A percentile compares a stretch with the other conserved stretches of the same genome.
These are phyloP conservation scores for Tupaia tana DNA, from an alignment of 2,113 vertebrate species.

Conservation along the genomic window DNA sequence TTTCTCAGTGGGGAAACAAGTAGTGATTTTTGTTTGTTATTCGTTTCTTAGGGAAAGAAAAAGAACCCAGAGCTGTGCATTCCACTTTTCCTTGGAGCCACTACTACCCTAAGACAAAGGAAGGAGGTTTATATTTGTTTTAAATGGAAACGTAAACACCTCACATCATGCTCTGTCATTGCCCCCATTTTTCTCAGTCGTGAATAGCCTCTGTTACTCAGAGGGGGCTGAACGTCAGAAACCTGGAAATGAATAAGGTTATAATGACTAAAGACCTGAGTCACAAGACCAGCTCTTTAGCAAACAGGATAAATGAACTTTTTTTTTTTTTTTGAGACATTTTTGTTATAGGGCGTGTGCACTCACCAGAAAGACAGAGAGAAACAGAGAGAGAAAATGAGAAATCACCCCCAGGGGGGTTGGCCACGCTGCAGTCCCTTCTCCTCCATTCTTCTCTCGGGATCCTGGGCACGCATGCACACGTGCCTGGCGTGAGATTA, in stretches of 20 bases:
- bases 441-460: no score
- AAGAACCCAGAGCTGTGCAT: neutral
- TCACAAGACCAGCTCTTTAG: neutral
- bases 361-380: no score
- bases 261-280: neutral
- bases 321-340: no score
- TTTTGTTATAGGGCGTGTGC: no score
- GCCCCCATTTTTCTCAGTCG: neutral
- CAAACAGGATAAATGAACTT: neutral
- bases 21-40: neutral
- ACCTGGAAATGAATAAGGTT: neutral
- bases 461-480: no score
- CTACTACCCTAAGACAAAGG: neutral
- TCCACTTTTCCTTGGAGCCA: neutral
- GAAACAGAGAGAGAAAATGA: no score
- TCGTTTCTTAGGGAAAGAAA: neutral
- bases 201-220: neutral
- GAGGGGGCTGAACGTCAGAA: neutral
- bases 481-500: no score
- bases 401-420: no score
- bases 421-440: no score
- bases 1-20: neutral
- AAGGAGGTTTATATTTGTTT: neutral
- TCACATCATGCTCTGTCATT: neutral
- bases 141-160: neutral